Evolutionary conservation across 2,113 vertebrate species (phyloP), one percentile per base, ranked within the genome.

Genomic region (Nesospiza acunhae): DNA sequence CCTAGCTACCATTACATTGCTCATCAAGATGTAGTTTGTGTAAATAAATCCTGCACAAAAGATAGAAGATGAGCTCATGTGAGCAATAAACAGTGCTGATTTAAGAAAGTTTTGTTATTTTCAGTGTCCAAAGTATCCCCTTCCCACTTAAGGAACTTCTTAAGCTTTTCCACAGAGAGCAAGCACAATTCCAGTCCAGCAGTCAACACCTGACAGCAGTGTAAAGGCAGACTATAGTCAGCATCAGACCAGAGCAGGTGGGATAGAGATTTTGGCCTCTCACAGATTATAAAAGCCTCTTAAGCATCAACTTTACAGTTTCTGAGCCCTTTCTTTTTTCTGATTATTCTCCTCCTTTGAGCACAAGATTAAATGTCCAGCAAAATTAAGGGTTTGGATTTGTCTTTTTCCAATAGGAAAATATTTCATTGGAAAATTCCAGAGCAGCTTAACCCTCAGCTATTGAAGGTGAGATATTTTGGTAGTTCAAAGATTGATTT

Each of bases 381-480:
- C 50, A 94, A 90, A 92, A 90, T 24, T 31, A 69, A 74, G 30
- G 21, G 13, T 42, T 62, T 66, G 26, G 17, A 66, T 88, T 74
- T 83, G 12, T 16, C 53, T 20, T 39, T 84, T 82, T 72, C 22
- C 44, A 49, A 28, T 3, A 72, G 21, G 21, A 82, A 87, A 72
- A 81, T 7, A 89, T 75, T 72, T 70, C 52, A 56, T 1, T 59
- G 63, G 90, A 97, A 95, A 96, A 93, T 93, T 95, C 80, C 76
- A 74, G 64, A 81, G n/a, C 42, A 81, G 60, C 27, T 88, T 86
- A 94, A 77, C 55, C 55, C 55, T 88, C 55, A 84, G 68, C 50
- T 86, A 74, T 6, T 84, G 83, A 88, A 92, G 88, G 92, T 86
- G 85, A 95, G 64, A 30, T 90, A 92, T 94, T 94, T 78, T 74